phyloP scores from a whole-genome alignment of 1,140 invertebrate genomes.

The Adoxophyes honmai region DNA sequence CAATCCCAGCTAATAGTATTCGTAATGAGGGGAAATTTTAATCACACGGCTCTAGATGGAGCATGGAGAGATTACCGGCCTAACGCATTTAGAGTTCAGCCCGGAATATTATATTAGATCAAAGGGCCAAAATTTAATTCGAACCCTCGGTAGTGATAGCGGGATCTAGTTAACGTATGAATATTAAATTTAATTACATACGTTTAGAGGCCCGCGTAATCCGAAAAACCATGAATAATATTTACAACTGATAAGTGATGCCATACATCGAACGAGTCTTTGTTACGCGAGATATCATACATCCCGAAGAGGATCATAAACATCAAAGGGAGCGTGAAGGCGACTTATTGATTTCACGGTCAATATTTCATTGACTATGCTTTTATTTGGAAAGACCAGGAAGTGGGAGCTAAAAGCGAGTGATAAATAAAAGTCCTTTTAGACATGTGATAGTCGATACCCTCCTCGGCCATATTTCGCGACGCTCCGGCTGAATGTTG shows the following conservation, averaged over 20 bases:
- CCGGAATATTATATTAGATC: constrained; percentile 39
- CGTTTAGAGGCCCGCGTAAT: constrained; percentile 16
- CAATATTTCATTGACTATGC: constrained; percentile 22
- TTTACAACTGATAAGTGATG: neutral
- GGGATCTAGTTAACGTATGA: constrained; percentile 27
- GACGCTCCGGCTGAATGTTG: constrained; percentile 28
- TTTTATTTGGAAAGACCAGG: constrained; percentile 28
- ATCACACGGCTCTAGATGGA: constrained; percentile 28
- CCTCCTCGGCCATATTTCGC: constrained; percentile 28
- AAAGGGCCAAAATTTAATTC: constrained; percentile 43
- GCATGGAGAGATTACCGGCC: constrained; percentile 28
- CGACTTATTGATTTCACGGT: constrained; percentile 13
- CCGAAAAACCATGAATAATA: constrained; percentile 15
- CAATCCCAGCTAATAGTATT: constrained; percentile 22
- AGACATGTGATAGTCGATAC: constrained; percentile 8
- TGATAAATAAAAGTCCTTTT: constrained; percentile 38
- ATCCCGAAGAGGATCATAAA: neutral
- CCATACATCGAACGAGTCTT: neutral
- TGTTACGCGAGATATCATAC: neutral
- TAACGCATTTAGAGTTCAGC: constrained; percentile 34
- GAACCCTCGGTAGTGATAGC: constrained; percentile 25
- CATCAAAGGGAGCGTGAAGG: constrained; percentile 1
- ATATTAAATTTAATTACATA: constrained; percentile 37
- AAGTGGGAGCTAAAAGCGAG: constrained; percentile 29
- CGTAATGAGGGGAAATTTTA: constrained; percentile 37